phyloP scores from a whole-genome alignment of 2,888 invertebrate genomes.

The Mythimna impura region DNA sequence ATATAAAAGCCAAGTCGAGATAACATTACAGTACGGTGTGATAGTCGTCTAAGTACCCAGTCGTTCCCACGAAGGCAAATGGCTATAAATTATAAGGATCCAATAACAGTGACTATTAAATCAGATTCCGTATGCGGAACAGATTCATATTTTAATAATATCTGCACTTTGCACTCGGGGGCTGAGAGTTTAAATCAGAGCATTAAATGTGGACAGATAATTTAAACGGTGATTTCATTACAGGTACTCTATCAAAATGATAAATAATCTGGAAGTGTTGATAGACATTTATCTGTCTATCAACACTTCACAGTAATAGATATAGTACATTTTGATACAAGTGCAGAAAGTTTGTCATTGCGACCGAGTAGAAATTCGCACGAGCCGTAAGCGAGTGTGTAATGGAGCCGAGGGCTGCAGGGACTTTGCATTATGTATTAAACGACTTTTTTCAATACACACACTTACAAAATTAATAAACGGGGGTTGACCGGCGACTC shows the following conservation, averaged over 20 bases:
- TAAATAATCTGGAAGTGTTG: not conserved
- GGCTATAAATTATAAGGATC: slow-evolving; percentile 85
- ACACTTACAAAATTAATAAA: no score
- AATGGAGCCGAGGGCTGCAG: no score
- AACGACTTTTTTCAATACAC: no score
- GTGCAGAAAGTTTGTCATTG: no score
- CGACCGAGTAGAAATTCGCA: no score
- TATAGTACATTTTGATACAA: no score
- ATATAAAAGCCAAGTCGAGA: slow-evolving; percentile 46
- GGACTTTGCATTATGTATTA: no score
- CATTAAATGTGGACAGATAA: slow-evolving; percentile 37
- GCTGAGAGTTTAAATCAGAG: slow-evolving; percentile 59
- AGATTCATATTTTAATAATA: slow-evolving; percentile 77
- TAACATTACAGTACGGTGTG: slow-evolving; percentile 57
- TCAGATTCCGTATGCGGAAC: slow-evolving; percentile 80
- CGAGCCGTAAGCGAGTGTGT: no score
- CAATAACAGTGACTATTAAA: slow-evolving; percentile 88
- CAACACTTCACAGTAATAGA: no score
- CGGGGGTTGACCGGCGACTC: no score
- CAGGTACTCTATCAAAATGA: not conserved
- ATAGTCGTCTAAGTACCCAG: slow-evolving; percentile 57
- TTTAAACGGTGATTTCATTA: slow-evolving; percentile 9
- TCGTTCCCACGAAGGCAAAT: slow-evolving; percentile 83
- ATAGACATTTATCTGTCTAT: not conserved
- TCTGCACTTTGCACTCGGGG: slow-evolving; percentile 60